Percentiles rank a stretch among this genome's conserved stretches.
Conservation (phyloP, 2,797 vertebrate species). For the Micropoecilia bifurca region DNA sequence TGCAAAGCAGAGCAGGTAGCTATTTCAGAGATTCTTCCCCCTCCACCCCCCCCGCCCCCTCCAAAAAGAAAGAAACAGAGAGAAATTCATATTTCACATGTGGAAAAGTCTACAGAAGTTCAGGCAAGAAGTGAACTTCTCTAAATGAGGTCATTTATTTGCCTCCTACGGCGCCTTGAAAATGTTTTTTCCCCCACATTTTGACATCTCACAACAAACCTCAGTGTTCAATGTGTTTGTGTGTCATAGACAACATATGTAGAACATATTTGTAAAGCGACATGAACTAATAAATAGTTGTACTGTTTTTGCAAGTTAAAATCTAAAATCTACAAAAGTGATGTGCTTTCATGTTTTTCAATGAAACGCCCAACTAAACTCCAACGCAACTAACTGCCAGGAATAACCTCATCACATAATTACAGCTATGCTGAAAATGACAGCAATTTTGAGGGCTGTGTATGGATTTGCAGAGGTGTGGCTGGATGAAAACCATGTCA, state of each 20-base stretch:
- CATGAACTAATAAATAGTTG: neutral
- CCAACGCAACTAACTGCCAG: neutral
- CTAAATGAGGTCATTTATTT: constrained; percentile 56
- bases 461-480: neutral
- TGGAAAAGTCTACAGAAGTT: constrained; percentile 34
- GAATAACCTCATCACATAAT: neutral
- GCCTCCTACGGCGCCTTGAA: constrained; percentile 14
- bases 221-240: neutral
- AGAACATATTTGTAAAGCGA: neutral
- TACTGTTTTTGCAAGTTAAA: neutral
- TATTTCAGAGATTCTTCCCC: constrained; percentile 63
- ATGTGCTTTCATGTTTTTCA: neutral
- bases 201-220: neutral
- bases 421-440: neutral
- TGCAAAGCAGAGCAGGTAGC: constrained; percentile 73
- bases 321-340: neutral
- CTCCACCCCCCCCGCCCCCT: neutral
- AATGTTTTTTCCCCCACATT: neutral
- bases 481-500: neutral
- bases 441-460: neutral
- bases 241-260: neutral
- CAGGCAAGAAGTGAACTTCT: constrained; percentile 25
- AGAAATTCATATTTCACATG: constrained; percentile 38
- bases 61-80: constrained; percentile 1
- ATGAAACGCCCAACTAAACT: neutral